Evolutionary conservation across 2,797 vertebrate genomes (phyloP), one percentile per base, ranked within the genome.

Genomic region (Poecilia picta): DNA sequence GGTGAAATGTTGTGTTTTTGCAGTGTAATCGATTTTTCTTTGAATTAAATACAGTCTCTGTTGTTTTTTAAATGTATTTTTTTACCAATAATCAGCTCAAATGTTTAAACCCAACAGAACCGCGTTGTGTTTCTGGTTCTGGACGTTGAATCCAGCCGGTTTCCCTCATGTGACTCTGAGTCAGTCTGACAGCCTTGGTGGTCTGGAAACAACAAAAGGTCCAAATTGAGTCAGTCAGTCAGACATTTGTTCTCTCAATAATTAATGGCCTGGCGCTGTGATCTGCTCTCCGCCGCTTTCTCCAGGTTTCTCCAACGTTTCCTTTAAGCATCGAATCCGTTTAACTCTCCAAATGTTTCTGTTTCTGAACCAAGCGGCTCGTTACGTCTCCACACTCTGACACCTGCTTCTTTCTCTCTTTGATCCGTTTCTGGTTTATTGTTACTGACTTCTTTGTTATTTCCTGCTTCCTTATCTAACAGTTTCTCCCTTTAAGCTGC

Each of bases 171-270:
- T 66, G 73, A 66, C 36, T 79, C 78, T 83, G 81, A 89, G 78
- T 90, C 84, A 80, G 80, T 88, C 88, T 89, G 90, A 90, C 90
- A 89, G 89, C 84, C 75, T 70, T 80, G 86, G 87, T 89, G 92
- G 89, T 89, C 91, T 92, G 91, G 89, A 93, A 92, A 91, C 87
- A 93, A 91, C 91, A 91, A 76, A 90, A 86, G 84, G 23, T 73
- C 89, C 91, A 92, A 93, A 94, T 90, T 87, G 89, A 94, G 89
- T 92, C 91, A 91, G 91, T 93, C 92, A 93, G 87, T 89, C 88
- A 91, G 89, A 94, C 92, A 93, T 94, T 94, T 94, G 94, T 93
- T 90, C 86, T 88, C 92, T 94, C 89, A 94, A 94, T 93, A 93
- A 92, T 92, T 87, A 90, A 94, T 92, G 88, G 81, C 79, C 85